Percentiles rank a stretch among this genome's conserved stretches.
These are phyloP conservation scores for Dascyllus trimaculatus DNA, from an alignment of 2,113 vertebrate genomes.

Conservation along the genomic window DNA sequence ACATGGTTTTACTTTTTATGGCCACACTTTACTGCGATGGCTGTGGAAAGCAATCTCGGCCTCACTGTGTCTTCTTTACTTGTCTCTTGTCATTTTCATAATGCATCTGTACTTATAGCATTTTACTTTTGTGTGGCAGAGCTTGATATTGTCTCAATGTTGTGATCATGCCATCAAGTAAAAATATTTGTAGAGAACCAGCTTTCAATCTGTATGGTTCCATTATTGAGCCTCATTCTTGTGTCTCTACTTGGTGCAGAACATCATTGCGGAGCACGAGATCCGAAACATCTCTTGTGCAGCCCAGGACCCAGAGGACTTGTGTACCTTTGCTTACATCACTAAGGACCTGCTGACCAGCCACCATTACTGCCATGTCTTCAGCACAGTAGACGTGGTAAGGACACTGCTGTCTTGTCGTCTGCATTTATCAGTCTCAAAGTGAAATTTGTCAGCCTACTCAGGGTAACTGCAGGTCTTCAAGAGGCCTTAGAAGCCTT, in stretches of 20 bases:
- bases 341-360: slow-evolving; percentile 98
- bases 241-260: slow-evolving; percentile 81
- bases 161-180: background rate
- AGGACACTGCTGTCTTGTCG: slow-evolving; percentile 52
- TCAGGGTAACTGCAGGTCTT: background rate
- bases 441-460: too few relatives aligned
- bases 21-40: background rate
- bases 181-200: background rate
- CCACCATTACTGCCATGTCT: slow-evolving; percentile 99
- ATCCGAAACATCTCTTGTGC: slow-evolving; percentile 99
- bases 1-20: background rate
- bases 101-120: background rate
- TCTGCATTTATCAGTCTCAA: background rate
- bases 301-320: slow-evolving; percentile 97
- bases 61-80: slow-evolving; percentile 1
- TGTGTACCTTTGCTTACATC: slow-evolving; percentile 98
- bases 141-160: background rate
- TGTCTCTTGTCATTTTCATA: background rate
- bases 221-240: background rate
- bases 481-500: background rate
- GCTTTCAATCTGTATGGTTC: background rate
- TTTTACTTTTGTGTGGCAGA: background rate
- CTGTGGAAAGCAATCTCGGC: background rate
- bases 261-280: slow-evolving; percentile 98
- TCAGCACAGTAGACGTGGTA: slow-evolving; percentile 98